Evolutionary conservation across 2,113 vertebrate species (phyloP), one percentile per base, ranked within the genome.

Genomic region (Pollimyrus isidori): DNA sequence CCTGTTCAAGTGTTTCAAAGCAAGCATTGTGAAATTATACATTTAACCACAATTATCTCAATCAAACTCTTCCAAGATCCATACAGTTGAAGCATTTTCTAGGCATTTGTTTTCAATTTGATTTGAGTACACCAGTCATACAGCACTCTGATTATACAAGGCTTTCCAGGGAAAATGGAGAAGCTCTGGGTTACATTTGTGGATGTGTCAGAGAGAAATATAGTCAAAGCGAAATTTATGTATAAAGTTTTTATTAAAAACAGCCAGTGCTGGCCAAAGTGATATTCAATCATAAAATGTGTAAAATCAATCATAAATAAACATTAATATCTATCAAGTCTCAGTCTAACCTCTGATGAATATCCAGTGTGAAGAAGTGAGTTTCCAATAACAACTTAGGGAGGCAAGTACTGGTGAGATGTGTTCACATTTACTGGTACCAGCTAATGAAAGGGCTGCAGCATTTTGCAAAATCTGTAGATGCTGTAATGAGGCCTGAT

Each of bases 21-120:
- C 53, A 86, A 26, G 11, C 45, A 83, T 87, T 73, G 82, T 73
- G 56, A 87, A 86, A 56, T 35, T 69, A 86, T 76, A 69, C 58
- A 84, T 58, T 52, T 48, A 89, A 87, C 89, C 84, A 69, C 56
- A 86, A 69, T 73, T 46, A 73, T 73, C 83, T 69, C 42, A 48
- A 69, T 13, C 11, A 50, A 48, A 89, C 58, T 69, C 82, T 85
- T 84, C 88, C 52, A 85, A 62, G 53, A 85, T 62, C n/a, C 46
- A 48, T 50, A 42, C 17, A 39, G 73, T 46, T 10, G 2, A 89
- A 48, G 56, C 49, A 48, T 89, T 89, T 83, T 87, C 26, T 45
- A 48, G 45, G 30, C 39, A 35, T 89, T 45, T 62, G 80, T 62
- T 62, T 89, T 35, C 39, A 65, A n/a, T 46, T 48, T 53, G 52